Evolutionary conservation across 1,140 invertebrate genomes (phyloP).

Genomic region (Manduca sexta): DNA sequence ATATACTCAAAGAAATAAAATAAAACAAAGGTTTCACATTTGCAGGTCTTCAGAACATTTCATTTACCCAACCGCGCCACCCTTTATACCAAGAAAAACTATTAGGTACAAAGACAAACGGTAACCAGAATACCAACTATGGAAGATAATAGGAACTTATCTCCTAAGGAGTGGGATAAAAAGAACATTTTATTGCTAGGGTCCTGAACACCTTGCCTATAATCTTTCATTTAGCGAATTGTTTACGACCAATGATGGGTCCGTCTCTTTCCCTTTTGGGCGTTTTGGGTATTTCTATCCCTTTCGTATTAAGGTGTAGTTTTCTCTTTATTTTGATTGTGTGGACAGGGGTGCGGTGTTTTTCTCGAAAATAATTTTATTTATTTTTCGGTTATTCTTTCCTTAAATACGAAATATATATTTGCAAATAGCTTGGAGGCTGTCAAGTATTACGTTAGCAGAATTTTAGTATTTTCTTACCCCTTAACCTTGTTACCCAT

Average conservation of each 20-base stretch:
- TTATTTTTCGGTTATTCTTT: not conserved
- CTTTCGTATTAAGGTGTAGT: constrained; percentile 40
- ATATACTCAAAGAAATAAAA: too few species aligned
- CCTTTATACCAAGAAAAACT: not conserved
- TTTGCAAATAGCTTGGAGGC: too few species aligned
- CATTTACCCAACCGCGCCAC: not conserved
- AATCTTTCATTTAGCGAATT: constrained; percentile 68
- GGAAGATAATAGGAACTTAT: constrained; percentile 37
- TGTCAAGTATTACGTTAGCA: not conserved
- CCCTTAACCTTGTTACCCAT: too few species aligned
- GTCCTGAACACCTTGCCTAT: constrained; percentile 62
- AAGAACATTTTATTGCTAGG: constrained; percentile 53
- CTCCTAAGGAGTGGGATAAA: constrained; percentile 37
- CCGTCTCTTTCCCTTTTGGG: constrained; percentile 21
- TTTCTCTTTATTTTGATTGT: constrained; percentile 45
- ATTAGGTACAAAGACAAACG: constrained; percentile 7
- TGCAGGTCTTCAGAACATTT: too few species aligned
- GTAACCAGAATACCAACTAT: constrained; percentile 10
- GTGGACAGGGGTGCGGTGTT: not conserved
- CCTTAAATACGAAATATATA: too few species aligned
- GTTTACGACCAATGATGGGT: constrained; percentile 41
- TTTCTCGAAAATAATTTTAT: not conserved
- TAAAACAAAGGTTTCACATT: too few species aligned
- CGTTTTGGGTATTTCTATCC: constrained; percentile 20
- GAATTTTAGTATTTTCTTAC: too few species aligned